phyloP scores from a whole-genome alignment of 2,797 vertebrate genomes.

The Leucoraja ocellata region DNA sequence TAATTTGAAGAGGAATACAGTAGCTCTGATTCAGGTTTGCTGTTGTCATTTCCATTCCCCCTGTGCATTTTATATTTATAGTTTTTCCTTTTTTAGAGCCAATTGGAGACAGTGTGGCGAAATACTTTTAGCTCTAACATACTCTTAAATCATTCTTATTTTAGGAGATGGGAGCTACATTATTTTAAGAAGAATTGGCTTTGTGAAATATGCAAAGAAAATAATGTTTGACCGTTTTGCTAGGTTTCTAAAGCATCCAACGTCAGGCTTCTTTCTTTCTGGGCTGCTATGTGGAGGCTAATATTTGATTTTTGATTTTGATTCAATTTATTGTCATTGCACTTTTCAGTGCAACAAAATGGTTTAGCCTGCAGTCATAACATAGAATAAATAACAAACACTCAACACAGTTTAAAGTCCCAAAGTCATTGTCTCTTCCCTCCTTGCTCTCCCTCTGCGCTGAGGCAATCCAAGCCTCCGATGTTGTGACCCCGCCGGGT shows the following conservation, averaged over 20 bases:
- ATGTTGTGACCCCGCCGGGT: no score
- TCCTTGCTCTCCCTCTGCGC: no score
- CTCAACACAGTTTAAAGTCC: no score
- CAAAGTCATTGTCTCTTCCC: no score
- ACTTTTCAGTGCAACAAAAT: no score
- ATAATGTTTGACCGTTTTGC: not conserved
- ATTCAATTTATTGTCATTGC: no score
- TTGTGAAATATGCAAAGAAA: not conserved
- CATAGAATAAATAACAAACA: no score
- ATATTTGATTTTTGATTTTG: no score
- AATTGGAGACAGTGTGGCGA: not conserved
- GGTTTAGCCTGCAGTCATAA: no score
- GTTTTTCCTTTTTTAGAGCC: not conserved
- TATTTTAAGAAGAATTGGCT: not conserved
- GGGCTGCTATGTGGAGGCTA: not conserved
- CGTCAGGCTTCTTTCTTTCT: not conserved
- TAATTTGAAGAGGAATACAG: not conserved
- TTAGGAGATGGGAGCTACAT: not conserved
- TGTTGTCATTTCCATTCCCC: not conserved
- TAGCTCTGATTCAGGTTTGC: slow-evolving; percentile 7
- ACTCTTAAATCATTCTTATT: not conserved
- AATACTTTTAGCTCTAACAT: not conserved
- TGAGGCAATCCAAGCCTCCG: no score
- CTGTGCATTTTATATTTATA: not conserved
- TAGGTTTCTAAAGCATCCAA: not conserved